Evolutionary conservation across 2,113 vertebrate species (phyloP), one percentile per base, ranked within the genome.

Genomic region (Otolemur garnettii): DNA sequence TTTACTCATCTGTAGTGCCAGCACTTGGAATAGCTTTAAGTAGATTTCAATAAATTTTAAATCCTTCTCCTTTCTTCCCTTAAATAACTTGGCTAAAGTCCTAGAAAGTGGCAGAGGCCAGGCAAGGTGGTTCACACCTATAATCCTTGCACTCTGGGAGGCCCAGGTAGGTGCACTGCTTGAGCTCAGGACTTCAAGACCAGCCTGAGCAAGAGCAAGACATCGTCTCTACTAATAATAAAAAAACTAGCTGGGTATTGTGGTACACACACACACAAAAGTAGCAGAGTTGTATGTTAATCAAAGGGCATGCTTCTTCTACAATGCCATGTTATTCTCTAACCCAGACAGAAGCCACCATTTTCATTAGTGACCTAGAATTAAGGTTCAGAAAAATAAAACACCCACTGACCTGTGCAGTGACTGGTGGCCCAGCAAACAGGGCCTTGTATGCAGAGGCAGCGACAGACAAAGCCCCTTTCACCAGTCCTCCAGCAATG

Each of bases 391-490:
- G 93, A 22, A 68, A 96, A 82, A 92, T 35, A 75, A 92, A 83
- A 59, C 15, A 94, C 13, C 81, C 26, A 93, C 92, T 96, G 83
- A 99, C 99, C 99, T 99, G 99, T 60, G 99, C 98, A 35, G 98
- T 96, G 93, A 98, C 97, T 86, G 99, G 99, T 79, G 99, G 99
- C 89, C 99, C 99, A 94, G 99, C 99, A 98, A 99, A 99, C 21
- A 99, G 98, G 77, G 99, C 99, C 97, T 99, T 99, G 95, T 99
- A 99, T 59, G 99, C 99, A 81, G 99, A 99, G n/a, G 99, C 99
- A 86, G 99, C 99, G 90, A 99, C 99, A 38, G 99, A 99, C 82
- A 99, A 98, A n/a, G 99, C 99, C 94, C 99, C 99, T 92, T 99
- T 99, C 95, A 99, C 98, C 0, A 99, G 98, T 33, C 99, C 99